Evolutionary conservation across 53 echinoderm and acorn worm genomes (phyloP).

Genomic region (Luidia sarsii): DNA sequence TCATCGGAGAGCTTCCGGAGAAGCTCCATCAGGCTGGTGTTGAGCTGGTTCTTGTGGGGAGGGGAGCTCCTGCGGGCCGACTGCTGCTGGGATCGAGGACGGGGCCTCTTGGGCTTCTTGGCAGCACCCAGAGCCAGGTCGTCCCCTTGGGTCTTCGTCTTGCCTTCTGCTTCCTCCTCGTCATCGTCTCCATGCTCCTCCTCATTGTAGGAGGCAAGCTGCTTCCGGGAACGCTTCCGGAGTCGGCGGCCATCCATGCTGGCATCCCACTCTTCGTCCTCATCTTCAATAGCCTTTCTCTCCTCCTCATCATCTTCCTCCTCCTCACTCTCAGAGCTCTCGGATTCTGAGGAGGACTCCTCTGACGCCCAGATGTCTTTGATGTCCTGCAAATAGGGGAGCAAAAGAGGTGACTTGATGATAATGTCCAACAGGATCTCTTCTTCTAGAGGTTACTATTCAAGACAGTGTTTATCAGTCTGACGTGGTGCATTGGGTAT

Average conservation of each 20-base stretch:
- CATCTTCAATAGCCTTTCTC: not conserved
- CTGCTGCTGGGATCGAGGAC: not conserved
- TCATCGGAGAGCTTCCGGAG: constrained; percentile 15
- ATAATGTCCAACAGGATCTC: no score
- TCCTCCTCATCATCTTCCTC: constrained; percentile 4
- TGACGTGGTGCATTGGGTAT: no score
- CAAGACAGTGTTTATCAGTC: no score
- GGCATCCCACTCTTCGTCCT: constrained; percentile 35
- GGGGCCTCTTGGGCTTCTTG: constrained; percentile 9
- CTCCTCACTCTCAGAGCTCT: constrained; percentile 22
- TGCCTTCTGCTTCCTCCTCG: not conserved
- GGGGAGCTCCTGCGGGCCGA: not conserved
- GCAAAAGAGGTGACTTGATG: no score
- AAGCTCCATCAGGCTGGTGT: constrained; percentile 36
- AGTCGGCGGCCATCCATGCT: not conserved
- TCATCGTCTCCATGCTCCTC: not conserved
- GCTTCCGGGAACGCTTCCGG: constrained; percentile 19
- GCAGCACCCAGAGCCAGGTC: not conserved
- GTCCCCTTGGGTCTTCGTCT: no score
- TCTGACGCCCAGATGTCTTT: constrained; percentile 64
- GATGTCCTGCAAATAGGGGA: constrained; percentile 35
- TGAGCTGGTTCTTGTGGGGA: constrained; percentile 48
- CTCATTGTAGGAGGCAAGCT: not conserved
- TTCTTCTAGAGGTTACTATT: no score
- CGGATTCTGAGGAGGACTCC: constrained; percentile 40